Conservation (phyloP, 1,140 invertebrate genomes). For the Orchesella cincta region DNA sequence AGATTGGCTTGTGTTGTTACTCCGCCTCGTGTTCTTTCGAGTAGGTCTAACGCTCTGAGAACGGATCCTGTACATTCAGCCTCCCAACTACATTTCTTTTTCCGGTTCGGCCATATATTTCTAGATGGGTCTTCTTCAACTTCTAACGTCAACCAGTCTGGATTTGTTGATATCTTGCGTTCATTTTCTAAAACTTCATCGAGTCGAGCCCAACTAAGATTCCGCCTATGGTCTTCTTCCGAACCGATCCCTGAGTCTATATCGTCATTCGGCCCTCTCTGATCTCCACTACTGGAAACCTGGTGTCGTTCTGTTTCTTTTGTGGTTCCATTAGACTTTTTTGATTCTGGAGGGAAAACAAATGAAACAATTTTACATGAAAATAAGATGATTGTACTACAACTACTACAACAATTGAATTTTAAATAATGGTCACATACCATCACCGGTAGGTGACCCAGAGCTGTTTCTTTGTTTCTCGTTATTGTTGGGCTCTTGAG, state of each 20-base stretch:
- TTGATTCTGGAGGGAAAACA: neutral
- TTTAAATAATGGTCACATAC: neutral
- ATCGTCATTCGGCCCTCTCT: constrained; percentile 42
- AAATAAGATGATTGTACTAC: neutral
- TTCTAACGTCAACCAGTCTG: constrained; percentile 43
- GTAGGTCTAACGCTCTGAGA: constrained; percentile 35
- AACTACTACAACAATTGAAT: neutral
- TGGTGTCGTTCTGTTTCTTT: constrained; percentile 33
- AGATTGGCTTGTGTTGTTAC: constrained; percentile 38
- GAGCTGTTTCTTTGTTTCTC: constrained; percentile 34
- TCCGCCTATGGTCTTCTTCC: constrained; percentile 41
- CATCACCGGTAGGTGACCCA: constrained; percentile 28
- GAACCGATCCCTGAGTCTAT: constrained; percentile 42
- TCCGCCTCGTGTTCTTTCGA: constrained; percentile 38
- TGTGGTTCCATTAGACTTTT: constrained; percentile 12
- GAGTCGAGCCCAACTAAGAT: constrained; percentile 43
- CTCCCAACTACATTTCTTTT: constrained; percentile 44
- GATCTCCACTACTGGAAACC: constrained; percentile 36
- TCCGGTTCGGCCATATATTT: constrained; percentile 44
- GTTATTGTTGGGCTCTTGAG: constrained; percentile 46
- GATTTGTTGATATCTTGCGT: constrained; percentile 38
- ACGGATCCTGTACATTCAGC: constrained; percentile 35
- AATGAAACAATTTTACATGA: neutral
- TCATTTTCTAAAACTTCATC: constrained; percentile 45
- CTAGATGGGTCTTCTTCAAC: constrained; percentile 39